Conservation (phyloP, 2,888 invertebrate species). For the Lacanobia oleracea region DNA sequence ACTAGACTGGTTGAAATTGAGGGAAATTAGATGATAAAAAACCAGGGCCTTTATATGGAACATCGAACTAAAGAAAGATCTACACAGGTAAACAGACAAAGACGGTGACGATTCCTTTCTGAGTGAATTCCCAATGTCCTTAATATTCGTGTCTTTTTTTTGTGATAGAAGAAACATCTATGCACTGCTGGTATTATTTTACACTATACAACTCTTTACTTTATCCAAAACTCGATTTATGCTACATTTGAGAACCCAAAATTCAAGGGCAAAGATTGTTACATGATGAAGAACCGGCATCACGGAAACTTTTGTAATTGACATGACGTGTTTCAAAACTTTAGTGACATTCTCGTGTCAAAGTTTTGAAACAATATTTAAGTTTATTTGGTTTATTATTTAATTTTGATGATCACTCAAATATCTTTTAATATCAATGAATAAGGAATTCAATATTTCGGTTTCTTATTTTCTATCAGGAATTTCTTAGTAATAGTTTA, state of each 20-base stretch:
- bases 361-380: not conserved
- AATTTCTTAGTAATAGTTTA: not conserved
- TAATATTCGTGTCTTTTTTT: not conserved
- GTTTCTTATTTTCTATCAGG: not conserved
- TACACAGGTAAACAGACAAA: not conserved
- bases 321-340: slow-evolving; percentile 8
- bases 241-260: not conserved
- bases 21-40: not conserved
- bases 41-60: not conserved
- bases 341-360: not conserved
- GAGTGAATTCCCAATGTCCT: not conserved
- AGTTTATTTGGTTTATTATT: not conserved
- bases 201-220: not conserved
- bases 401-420: not conserved
- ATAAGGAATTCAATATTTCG: not conserved
- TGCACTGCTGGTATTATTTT: not conserved
- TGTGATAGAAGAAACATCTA: not conserved
- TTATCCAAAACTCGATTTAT: not conserved
- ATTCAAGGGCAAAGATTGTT: slow-evolving; percentile 21
- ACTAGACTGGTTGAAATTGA: slow-evolving; percentile 11
- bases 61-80: too few species aligned
- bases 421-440: not conserved
- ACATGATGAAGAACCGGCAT: slow-evolving; percentile 1
- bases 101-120: not conserved
- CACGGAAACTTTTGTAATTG: slow-evolving; percentile 25